Conservation (phyloP, 2,797 vertebrate species). For the Phoeniculus purpureus region DNA sequence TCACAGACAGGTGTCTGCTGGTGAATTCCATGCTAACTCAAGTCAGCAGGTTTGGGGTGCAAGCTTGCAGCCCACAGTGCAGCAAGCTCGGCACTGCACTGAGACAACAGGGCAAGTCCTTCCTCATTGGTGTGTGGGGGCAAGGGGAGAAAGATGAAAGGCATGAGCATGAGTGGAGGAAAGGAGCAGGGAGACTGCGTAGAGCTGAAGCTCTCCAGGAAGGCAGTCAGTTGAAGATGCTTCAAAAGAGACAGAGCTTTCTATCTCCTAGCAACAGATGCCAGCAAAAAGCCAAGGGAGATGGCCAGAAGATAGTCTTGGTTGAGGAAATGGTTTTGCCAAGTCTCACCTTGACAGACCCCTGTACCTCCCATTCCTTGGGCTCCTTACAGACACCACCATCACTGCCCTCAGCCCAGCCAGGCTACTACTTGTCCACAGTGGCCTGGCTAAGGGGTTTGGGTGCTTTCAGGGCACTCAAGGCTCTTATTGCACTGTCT, state of each 20-base stretch:
- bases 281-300: background rate
- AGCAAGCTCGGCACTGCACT: background rate
- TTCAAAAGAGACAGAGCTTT: background rate
- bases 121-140: fast-evolving
- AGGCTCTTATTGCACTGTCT: background rate
- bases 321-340: background rate
- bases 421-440: background rate
- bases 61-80: background rate
- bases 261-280: conserved; percentile 61
- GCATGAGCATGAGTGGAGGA: background rate
- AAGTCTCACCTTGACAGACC: fast-evolving
- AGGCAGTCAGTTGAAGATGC: background rate
- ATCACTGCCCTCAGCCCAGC: background rate
- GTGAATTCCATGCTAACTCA: background rate
- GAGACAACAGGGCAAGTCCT: fast-evolving
- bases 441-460: fast-evolving
- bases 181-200: background rate
- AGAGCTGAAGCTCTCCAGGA: conserved; percentile 7
- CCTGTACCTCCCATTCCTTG: background rate
- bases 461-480: background rate
- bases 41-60: background rate
- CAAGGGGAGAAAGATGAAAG: background rate
- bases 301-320: background rate
- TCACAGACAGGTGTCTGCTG: background rate
- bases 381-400: background rate